Percentiles rank a stretch among this genome's conserved stretches.
Conservation (phyloP, 2,113 vertebrate species). For the Apaloderma vittatum region DNA sequence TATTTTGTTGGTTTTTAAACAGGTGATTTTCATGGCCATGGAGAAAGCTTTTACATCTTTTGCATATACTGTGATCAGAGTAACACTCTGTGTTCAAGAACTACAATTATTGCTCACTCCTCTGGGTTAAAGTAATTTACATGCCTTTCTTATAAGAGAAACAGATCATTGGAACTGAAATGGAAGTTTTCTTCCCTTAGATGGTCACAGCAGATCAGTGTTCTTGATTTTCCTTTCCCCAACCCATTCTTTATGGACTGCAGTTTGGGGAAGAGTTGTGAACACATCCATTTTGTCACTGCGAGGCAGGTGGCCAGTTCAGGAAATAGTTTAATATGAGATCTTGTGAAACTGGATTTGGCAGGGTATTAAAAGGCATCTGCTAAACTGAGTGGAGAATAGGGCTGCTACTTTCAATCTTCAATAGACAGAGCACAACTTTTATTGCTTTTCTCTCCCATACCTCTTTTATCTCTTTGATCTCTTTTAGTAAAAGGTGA, state of each 20-base stretch:
- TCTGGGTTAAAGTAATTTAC: neutral
- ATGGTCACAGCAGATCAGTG: neutral
- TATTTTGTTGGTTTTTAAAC: neutral
- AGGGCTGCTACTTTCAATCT: neutral
- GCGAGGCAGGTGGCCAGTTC: neutral
- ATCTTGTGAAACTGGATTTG: neutral
- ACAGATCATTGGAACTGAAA: neutral
- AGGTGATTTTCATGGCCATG: neutral
- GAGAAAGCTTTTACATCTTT: neutral
- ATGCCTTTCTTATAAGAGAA: neutral
- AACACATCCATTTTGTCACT: neutral
- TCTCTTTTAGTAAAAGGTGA: neutral
- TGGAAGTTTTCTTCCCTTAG: neutral
- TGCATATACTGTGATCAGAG: neutral
- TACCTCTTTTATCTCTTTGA: neutral
- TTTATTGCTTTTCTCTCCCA: neutral
- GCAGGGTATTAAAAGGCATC: neutral
- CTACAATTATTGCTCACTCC: neutral
- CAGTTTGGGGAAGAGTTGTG: neutral
- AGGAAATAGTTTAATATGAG: neutral
- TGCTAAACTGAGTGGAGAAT: neutral
- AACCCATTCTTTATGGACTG: neutral
- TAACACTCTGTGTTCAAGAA: neutral
- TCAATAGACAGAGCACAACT: fast-evolving
- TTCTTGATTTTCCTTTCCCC: neutral